Percentiles rank a stretch among this genome's conserved stretches.
These are phyloP conservation scores for Peromyscus nudipes DNA, from an alignment of 2,797 vertebrate species.

Conservation along the genomic window DNA sequence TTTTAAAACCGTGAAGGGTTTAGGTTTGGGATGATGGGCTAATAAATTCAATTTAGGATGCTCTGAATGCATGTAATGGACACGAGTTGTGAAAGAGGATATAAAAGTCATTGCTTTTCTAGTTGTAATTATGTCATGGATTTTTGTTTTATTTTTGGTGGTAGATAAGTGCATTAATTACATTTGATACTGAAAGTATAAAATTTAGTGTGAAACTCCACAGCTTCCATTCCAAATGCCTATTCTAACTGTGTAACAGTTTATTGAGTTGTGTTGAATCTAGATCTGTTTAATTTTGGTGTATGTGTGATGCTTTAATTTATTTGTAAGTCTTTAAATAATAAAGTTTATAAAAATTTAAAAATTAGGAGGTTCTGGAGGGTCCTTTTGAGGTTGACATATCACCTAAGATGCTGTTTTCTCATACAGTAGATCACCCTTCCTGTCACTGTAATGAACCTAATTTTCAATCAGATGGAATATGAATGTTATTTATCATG, in stretches of 20 bases:
- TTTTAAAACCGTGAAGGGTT: constrained; percentile 8
- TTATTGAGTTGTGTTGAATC: background rate
- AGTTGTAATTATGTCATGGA: background rate
- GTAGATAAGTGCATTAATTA: background rate
- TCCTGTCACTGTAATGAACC: background rate
- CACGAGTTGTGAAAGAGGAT: background rate
- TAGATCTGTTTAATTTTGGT: background rate
- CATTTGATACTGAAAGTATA: background rate
- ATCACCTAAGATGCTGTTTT: background rate
- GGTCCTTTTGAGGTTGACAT: constrained; percentile 1
- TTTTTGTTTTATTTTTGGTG: background rate
- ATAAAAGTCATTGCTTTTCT: background rate
- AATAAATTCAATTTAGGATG: constrained; percentile 28
- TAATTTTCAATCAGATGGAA: background rate
- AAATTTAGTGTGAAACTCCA: background rate
- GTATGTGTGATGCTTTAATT: background rate
- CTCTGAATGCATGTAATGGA: background rate
- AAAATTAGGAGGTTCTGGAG: background rate
- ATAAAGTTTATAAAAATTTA: background rate
- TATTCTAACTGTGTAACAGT: background rate
- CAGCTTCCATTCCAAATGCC: background rate
- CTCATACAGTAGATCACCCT: background rate
- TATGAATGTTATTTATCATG: constrained; percentile 31
- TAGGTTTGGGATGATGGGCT: background rate
- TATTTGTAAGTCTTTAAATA: background rate